Conservation (phyloP, 2,113 vertebrate genomes). For the Paralichthys olivaceus region DNA sequence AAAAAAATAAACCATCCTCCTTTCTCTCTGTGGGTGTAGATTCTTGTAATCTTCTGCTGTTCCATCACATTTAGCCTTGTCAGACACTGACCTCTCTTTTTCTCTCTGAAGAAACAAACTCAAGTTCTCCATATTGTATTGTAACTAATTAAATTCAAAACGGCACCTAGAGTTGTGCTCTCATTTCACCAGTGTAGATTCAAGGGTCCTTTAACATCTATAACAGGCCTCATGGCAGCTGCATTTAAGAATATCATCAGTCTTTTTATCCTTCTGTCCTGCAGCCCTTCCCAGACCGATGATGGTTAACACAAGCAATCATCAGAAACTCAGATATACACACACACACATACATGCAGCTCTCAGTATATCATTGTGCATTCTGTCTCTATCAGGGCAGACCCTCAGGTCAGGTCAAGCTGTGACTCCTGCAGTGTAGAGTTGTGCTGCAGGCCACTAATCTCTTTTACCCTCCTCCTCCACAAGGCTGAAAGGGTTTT, state of each 20-base stretch:
- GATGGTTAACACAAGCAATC: background rate
- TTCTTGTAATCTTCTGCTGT: background rate
- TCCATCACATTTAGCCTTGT: background rate
- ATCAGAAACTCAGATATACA: background rate
- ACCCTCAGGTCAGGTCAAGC: constrained; percentile 60
- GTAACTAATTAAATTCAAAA: constrained; percentile 12
- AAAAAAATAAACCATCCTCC: background rate
- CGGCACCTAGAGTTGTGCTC: background rate
- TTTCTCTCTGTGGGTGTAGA: constrained; percentile 5
- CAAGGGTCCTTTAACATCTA: background rate
- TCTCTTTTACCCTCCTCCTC: constrained; percentile 57
- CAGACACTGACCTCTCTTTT: background rate
- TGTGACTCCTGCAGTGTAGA: constrained; percentile 54
- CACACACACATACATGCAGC: background rate
- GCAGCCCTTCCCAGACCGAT: constrained; percentile 3
- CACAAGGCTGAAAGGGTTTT: constrained; percentile 51
- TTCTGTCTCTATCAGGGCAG: constrained; percentile 32
- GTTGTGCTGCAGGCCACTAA: constrained; percentile 64
- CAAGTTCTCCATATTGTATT: background rate
- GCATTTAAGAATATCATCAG: background rate
- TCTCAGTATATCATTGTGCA: constrained; percentile 29
- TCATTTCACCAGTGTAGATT: constrained; percentile 11
- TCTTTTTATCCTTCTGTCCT: background rate
- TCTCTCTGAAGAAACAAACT: background rate
- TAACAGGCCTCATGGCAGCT: constrained; percentile 10